Evolutionary conservation across 2,888 invertebrate genomes (phyloP), one percentile per base, ranked within the genome.

Genomic region (Drosophila parthenogenetica): DNA sequence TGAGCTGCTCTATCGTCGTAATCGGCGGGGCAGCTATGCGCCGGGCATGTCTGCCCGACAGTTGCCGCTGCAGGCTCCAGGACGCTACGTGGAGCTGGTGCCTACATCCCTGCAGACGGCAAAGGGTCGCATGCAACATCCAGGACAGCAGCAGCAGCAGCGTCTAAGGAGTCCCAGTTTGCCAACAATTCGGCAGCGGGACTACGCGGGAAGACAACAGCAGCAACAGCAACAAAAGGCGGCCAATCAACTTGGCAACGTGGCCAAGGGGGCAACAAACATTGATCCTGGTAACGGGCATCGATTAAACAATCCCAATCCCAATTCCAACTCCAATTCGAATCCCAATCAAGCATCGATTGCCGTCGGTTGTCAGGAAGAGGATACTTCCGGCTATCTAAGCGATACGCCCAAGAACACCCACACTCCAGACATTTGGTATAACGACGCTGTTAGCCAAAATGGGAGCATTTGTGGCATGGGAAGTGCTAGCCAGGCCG

Each of bases 331-430:
- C 25, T 1, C 67, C 55, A 93, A 77, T 58, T 58, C 29, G 39
- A 67, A 58, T 54, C 75, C 35, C 19, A 71, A 54, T 48, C 77
- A 79, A 19, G 46, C 51, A 11, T 17, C 61, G 8, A 29, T 29
- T 13, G 32, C 13, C 11, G 74, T 73, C 29, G 91, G 92, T 91
- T 91, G 91, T 88, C 94, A 93, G 57, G 95, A 95, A 88, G 95
- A 95, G 39, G 96, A 96, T 88, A 96, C 96, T 59, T 96, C 96
- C 32, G 97, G 97, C 39, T 96, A 97, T 92, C 95, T 96, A 51
- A 97, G 97, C 90, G 96, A 97, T 90, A 95, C 95, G 50, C 91
- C 91, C 59, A 94, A 94, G 88, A 93, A 94, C 67, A 87, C 90
- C 35, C 93, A 92, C 60, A 93, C 93, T 5, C 93, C 93, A 22